Base-by-base conservation (phyloP, 2,113 vertebrate species). In the Leucoraja erinaceus region DNA sequence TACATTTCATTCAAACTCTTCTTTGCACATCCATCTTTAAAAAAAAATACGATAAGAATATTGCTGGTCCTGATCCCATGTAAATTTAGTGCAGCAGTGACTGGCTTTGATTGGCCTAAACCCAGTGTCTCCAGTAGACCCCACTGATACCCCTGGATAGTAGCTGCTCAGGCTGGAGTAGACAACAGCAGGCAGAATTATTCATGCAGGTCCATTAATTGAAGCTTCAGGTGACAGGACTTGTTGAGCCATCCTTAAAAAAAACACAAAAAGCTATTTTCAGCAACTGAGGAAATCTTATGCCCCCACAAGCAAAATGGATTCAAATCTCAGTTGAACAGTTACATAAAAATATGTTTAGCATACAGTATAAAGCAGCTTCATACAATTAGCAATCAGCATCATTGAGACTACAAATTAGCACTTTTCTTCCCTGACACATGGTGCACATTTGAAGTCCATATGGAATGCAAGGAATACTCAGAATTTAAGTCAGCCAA, bases 41-140 rank as follows among this genome's bases (percentile, higher is more conserved):
- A 72, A 96, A 97, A 96, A 88, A 96, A 96, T 97, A 97, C 96
- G 96, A 96, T 96, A 96, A 95, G 96, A 97, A 97, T 97, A 97
- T 97, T 98, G 98, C 98, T 99, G 98, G 98, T 99, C 98, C 98
- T 98, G 97, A 97, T 97, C 97, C 95, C 96, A 97, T 96, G 97
- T 95, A 94, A 96, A 97, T 95, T 95, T 96, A 96, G 97, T 96
- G 97, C 97, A 96, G 96, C 95, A 95, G 95, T 94, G 95, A 95
- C 94, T 96, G 95, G 96, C 95, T 94, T 95, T 94, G 94, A 95
- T 86, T 93, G 94, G 95, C 96, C 95, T 95, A 95, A 94, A 96
- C 94, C 93, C 94, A 95, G 93, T 94, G 95, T 95, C 95, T 95
- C 96, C 95, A 95, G 95, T 95, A 95, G 95, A 94, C 94, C 94